Base-by-base conservation (phyloP, 2,113 vertebrate species). In the Chaetodon auriga region DNA sequence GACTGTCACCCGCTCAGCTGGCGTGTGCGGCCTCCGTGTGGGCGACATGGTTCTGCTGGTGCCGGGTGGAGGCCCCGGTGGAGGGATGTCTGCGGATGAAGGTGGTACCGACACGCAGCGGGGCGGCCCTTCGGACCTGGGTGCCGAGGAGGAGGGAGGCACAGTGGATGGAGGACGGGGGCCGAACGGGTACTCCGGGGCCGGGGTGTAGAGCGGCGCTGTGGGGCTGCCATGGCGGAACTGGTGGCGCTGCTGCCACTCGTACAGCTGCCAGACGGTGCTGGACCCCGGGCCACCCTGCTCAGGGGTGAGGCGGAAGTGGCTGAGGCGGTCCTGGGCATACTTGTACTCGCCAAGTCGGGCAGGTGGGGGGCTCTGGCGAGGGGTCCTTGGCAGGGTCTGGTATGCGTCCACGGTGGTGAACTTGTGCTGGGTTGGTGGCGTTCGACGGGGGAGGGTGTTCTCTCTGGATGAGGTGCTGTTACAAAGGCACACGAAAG, bases 191-290 rank as follows among this genome's bases (percentile, higher is more conserved):
- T 96, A 95, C 69, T 98, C 97, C 1, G 97, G 95, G 23, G 96
- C 96, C 1, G 95, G 94, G 0, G 93, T 90, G 62, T 97, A 97
- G 54, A 97, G 90, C 0, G 97, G 97, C 0, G 97, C 98, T 0
- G 97, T 98, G 78, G 98, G 97, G 88, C 97, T 99, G 89, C 97
- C 98, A 0, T 98, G 97, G 2, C 97, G 97, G 90, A 95, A 99
- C 72, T 97, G 97, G 90, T 98, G 98, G 41, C 98, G 94, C 94
- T 99, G 98, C 93, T 99, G 98, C 98, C 98, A 99, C 88, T 99
- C 98, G 0, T 97, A 99, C 0, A 99, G 95, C 91, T 98, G 97
- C 97, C 96, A 98, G 38, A 97, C 97, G 0, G 96, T 97, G 82
- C 92, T 96, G 1, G 97, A 94, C 11, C 96, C 76, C 0, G 62